Base-by-base conservation (phyloP, 1,140 invertebrate genomes). In the Archivesica marissinica region DNA sequence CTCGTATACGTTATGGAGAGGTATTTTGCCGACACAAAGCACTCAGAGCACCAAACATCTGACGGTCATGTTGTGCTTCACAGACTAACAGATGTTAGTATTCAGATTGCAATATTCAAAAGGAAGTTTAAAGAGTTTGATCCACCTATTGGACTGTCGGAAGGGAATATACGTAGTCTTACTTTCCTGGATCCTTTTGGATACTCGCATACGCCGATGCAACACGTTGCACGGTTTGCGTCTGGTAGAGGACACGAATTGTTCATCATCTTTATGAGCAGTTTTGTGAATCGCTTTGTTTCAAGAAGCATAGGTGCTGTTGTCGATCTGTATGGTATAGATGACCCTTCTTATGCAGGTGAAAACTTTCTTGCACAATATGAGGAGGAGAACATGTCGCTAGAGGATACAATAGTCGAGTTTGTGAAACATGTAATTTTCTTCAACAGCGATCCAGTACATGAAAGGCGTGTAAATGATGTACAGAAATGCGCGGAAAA, bases 141-240 rank as follows among this genome's bases (percentile, higher is more conserved):
- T 0, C 38, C 66, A 23, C 44, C 66, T 17, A 13, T 7, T 1
- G 17, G 4, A n/a, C 35, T 72, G 25, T 2, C 7, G 7, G 66
- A 41, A 28, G 6, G 1, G 2, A 20, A 15, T 72, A 20, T 72
- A 44, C 35, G 66, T 20, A 72, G 66, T 44, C 66, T 72, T 23
- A 72, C 66, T 4, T 72, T 72, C 23, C 38, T 72, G 17, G 66
- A 72, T 72, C 66, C 66, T 20, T 72, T 44, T 47, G 66, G 66
- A 1, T 72, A 28, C 66, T 44, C 35, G 44, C 38, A 72, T 15
- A 72, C 66, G 0, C 66, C 66, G 0, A 72, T 72, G 66, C 3
- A 7, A 9, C 66, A 72, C 33, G 35, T 72, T 23, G 25, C 2
- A 41, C 17, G 44, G 39, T 72, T 72, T 72, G 66, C 66, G 23